These are phyloP conservation scores for Lepus townsendii DNA, from an alignment of 2,797 vertebrate genomes.

Conservation along the genomic window DNA sequence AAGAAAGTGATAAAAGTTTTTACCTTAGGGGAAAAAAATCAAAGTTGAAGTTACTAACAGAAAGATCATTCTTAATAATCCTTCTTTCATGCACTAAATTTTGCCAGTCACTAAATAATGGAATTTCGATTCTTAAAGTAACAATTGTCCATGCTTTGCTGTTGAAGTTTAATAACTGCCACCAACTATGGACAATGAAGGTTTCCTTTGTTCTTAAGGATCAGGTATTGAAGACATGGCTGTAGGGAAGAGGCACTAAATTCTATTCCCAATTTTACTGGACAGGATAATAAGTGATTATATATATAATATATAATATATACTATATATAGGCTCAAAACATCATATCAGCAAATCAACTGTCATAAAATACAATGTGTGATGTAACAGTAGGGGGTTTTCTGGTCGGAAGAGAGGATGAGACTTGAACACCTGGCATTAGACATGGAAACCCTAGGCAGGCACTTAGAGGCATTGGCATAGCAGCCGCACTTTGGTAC, in stretches of 20 bases:
- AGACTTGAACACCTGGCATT: not conserved
- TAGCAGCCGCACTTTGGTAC: constrained; percentile 39
- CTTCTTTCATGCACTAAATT: not conserved
- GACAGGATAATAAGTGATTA: not conserved
- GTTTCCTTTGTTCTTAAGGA: constrained; percentile 64
- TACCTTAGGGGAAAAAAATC: not conserved
- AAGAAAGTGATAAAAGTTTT: constrained; percentile 14
- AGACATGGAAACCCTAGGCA: constrained; percentile 43
- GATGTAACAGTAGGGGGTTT: not conserved
- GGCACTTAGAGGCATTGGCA: not conserved
- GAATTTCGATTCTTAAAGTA: constrained; percentile 64
- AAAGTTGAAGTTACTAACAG: constrained; percentile 63
- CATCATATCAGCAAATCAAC: constrained; percentile 31
- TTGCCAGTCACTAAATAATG: constrained; percentile 51
- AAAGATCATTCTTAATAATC: constrained; percentile 11
- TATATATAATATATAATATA: not conserved
- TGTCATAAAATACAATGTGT: not conserved
- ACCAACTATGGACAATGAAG: constrained; percentile 21
- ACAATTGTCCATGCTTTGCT: not conserved
- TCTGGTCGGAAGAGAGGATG: not conserved
- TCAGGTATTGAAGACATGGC: not conserved
- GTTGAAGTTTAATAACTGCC: not conserved
- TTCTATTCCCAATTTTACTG: constrained; percentile 65
- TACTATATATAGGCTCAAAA: constrained; percentile 42
- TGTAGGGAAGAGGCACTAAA: constrained; percentile 49